Base-by-base conservation (phyloP, 1,140 invertebrate genomes). In the Nasonia giraulti region DNA sequence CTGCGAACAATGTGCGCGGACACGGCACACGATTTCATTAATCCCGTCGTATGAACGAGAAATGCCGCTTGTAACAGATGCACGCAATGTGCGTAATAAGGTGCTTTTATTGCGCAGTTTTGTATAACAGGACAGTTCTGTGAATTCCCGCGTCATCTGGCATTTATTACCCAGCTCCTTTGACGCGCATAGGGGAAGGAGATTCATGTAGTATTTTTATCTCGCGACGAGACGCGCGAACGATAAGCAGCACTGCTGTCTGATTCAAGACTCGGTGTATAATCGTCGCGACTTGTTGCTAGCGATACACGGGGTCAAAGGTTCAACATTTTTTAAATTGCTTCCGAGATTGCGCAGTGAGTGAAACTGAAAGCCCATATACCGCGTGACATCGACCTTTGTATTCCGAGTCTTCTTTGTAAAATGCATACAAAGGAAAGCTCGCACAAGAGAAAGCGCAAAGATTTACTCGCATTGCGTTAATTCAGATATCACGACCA, bases 331-430 rank as follows among this genome's bases (percentile, higher is more conserved):
- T 62, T 62, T 62, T 5, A n/a, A 62, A 62, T 20, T 62, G 55
- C 55, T n/a, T 62, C 47, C 14, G 4, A 12, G 47, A 50, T 12
- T 2, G 14, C 4, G 14, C 55, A 6, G 4, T 4, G 55, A 62
- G 55, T 20, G 17, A 62, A 76, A 23, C 31, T n/a, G 27, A 69
- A 47, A 31, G 8, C 20, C 6, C 17, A 69, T 80, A 50, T 20
- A 14, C 7, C 0, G 12, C 0, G n/a, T n/a, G 20, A 11, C 33
- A 50, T 17, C 23, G 11, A 73, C 68, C 71, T 71, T 80, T 80
- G 66, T 73, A 50, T n/a, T 73, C 23, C n/a, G 17, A 17, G 27
- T 71, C 55, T 73, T 12, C 27, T 71, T 80, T 50, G 79, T 73
- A 73, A 27, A 44, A 2, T 31, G 27, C 23, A 73, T 12, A 73